These are phyloP conservation scores for Percina caprodes DNA, from an alignment of 2,113 vertebrate genomes.

Conservation along the genomic window DNA sequence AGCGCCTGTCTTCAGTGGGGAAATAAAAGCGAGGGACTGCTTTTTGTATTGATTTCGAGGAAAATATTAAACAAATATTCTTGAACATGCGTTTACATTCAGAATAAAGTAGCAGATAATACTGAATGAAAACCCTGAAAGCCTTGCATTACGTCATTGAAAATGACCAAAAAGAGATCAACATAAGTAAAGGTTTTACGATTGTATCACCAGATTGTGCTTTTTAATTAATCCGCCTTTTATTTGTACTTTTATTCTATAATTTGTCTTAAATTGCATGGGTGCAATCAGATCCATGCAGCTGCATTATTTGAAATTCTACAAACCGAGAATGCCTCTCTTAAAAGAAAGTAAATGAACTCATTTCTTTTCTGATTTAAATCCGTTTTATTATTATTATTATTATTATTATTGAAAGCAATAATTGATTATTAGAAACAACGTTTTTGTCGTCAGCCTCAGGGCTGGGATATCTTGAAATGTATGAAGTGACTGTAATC, in stretches of 20 bases:
- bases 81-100: not conserved
- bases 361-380: conserved; percentile 5
- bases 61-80: not conserved
- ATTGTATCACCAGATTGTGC: not conserved
- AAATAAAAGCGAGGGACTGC: not conserved
- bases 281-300: not conserved
- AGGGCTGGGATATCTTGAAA: conserved; percentile 25
- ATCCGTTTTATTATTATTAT: not conserved
- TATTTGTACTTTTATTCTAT: not conserved
- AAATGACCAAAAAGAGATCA: not conserved
- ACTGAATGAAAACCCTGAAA: not conserved
- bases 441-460: conserved; percentile 8
- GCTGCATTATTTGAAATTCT: not conserved
- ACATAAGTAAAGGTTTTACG: not conserved
- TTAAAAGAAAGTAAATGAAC: not conserved
- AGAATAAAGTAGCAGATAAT: not conserved
- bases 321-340: not conserved
- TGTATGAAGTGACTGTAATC: conserved; percentile 5
- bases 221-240: not conserved
- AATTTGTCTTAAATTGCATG: not conserved
- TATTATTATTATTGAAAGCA: conserved; percentile 3
- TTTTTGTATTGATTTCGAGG: not conserved
- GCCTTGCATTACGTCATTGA: not conserved
- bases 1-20: conserved; percentile 1
- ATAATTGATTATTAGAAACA: conserved; percentile 15